A percentile compares a stretch with the other conserved stretches of the same genome.
Evolutionary conservation across 2,797 vertebrate genomes (phyloP).

Genomic region (Avahi laniger): DNA sequence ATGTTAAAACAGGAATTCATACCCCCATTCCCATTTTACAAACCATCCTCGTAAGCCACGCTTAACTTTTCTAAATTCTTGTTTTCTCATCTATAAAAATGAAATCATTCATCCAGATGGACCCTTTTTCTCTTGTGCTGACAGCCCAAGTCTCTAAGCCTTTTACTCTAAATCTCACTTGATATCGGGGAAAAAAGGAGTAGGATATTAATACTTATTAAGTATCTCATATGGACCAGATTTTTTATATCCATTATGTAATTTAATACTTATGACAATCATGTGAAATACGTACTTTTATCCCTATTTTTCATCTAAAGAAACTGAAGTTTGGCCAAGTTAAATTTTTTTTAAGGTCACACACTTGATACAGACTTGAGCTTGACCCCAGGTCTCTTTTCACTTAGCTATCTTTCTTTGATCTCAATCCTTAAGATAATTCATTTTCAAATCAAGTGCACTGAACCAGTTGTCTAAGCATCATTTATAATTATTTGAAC

Average conservation of each 20-base stretch:
- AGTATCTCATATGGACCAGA: neutral
- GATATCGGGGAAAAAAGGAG: neutral
- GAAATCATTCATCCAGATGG: neutral
- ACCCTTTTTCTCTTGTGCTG: neutral
- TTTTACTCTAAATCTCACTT: slow-evolving; percentile 23
- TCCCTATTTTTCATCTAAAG: neutral
- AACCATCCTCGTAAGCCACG: neutral
- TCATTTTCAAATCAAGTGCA: slow-evolving; percentile 17
- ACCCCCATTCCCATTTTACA: neutral
- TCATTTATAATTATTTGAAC: slow-evolving; percentile 33
- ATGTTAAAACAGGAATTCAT: neutral
- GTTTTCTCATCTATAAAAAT: neutral
- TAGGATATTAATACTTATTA: neutral
- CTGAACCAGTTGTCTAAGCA: neutral
- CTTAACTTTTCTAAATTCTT: neutral
- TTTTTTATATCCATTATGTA: neutral
- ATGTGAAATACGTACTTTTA: neutral
- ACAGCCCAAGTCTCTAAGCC: neutral
- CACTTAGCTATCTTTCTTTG: slow-evolving; percentile 22
- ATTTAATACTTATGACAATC: neutral
- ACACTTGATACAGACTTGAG: neutral
- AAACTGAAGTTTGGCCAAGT: slow-evolving; percentile 1
- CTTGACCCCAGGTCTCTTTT: neutral
- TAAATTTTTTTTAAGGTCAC: neutral
- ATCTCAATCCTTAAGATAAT: neutral